These are phyloP conservation scores for Papilio elwesi DNA, from an alignment of 2,888 invertebrate genomes.

Conservation along the genomic window DNA sequence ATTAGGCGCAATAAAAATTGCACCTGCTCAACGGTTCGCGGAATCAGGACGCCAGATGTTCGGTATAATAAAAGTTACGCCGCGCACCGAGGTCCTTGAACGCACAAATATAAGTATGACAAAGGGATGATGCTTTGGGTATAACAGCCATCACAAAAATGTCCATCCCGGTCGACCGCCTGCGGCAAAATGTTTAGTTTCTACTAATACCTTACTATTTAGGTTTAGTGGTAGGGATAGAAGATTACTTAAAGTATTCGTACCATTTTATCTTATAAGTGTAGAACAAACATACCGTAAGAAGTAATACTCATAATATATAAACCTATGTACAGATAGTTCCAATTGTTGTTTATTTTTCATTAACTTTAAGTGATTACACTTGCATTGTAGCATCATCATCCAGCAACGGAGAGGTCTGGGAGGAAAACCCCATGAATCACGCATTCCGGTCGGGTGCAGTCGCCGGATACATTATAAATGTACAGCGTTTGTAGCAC, in stretches of 20 bases:
- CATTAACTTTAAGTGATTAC: background rate
- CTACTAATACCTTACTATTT: background rate
- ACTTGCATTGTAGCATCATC: slow-evolving; percentile 15
- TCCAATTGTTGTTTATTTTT: background rate
- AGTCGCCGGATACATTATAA: slow-evolving; percentile 32
- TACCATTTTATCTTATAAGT: no score
- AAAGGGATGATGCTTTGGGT: background rate
- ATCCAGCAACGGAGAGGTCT: slow-evolving; percentile 21
- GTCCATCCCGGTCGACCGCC: background rate
- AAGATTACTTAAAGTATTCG: no score
- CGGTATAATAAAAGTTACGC: slow-evolving; percentile 3
- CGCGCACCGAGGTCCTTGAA: background rate
- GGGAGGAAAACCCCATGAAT: slow-evolving; percentile 32
- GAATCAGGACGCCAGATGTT: slow-evolving; percentile 16
- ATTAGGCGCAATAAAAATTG: slow-evolving; percentile 7
- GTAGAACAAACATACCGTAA: no score
- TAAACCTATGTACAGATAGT: no score
- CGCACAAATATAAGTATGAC: background rate
- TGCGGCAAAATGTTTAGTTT: background rate
- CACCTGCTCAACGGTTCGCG: slow-evolving; percentile 8
- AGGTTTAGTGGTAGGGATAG: no score
- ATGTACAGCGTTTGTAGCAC: slow-evolving; percentile 15
- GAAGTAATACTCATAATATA: no score
- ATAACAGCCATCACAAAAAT: background rate
- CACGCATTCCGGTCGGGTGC: slow-evolving; percentile 21